phyloP scores from a whole-genome alignment of 2,888 invertebrate species.

The Clivina fossor region DNA sequence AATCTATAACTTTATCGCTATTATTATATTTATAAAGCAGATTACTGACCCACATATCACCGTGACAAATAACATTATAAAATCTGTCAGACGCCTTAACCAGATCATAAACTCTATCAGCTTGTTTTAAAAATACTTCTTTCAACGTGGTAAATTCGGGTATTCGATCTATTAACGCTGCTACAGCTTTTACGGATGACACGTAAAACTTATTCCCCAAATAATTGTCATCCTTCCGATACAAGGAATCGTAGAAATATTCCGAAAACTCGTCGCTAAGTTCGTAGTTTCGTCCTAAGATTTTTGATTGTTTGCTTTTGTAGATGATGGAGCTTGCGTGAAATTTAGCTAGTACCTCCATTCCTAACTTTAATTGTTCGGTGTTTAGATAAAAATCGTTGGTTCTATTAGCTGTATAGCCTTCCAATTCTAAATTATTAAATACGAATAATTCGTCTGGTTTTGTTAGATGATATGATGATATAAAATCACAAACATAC shows the following conservation, averaged over 20 bases:
- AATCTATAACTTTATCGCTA: constrained; percentile 11
- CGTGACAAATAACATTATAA: constrained; percentile 61
- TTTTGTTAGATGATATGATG: constrained; percentile 48
- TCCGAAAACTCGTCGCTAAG: constrained; percentile 45
- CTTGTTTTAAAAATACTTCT: constrained; percentile 14
- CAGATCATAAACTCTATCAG: constrained; percentile 41
- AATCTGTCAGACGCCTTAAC: constrained; percentile 50
- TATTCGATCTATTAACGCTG: constrained; percentile 42
- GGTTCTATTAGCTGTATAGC: constrained; percentile 38
- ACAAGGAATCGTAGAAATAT: constrained; percentile 50
- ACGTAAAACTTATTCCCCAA: constrained; percentile 44
- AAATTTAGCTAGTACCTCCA: constrained; percentile 43
- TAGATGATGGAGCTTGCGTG: constrained; percentile 48
- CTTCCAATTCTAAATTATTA: constrained; percentile 47
- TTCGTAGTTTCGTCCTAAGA: constrained; percentile 37
- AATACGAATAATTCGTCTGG: constrained; percentile 48
- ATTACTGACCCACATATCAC: constrained; percentile 61
- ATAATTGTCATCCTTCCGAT: constrained; percentile 45
- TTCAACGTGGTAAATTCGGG: constrained; percentile 39
- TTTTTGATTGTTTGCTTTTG: constrained; percentile 41
- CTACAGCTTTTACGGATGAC: constrained; percentile 43
- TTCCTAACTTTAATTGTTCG: constrained; percentile 38
- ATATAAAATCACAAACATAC: constrained; percentile 40
- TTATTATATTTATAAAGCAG: constrained; percentile 44
- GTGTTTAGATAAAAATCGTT: constrained; percentile 36